phyloP scores from a whole-genome alignment of 1,140 invertebrate species.

The Ceratosolen fusciceps region DNA sequence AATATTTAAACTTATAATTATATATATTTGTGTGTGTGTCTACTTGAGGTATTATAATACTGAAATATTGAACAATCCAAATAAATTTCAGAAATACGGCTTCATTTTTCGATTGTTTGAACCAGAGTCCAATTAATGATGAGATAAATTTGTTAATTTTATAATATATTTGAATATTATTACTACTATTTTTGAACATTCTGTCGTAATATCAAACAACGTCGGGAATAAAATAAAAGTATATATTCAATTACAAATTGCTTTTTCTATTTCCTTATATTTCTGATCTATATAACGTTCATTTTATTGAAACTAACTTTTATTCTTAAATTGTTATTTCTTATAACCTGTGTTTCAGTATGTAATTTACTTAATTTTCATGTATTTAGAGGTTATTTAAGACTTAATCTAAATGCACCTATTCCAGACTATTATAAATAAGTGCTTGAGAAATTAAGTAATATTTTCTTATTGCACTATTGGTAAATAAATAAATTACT shows the following conservation, averaged over 20 bases:
- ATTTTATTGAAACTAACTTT: not conserved
- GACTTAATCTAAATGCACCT: not conserved
- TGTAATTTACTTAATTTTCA: not conserved
- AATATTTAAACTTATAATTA: not conserved
- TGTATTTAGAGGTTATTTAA: not conserved
- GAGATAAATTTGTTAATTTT: not conserved
- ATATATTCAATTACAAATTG: not conserved
- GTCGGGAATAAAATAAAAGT: not conserved
- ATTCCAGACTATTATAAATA: not conserved
- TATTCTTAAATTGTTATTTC: not conserved
- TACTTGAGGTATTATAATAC: not conserved
- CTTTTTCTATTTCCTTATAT: not conserved
- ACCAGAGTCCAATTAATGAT: constrained; percentile 12
- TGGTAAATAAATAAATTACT: not conserved
- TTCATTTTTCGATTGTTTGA: constrained; percentile 22
- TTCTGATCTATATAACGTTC: not conserved
- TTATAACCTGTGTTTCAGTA: not conserved
- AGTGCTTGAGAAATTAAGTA: not conserved
- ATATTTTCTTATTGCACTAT: not conserved
- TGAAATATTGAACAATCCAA: constrained; percentile 40
- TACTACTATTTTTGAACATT: not conserved
- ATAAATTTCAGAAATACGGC: not conserved
- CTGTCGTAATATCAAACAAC: not conserved
- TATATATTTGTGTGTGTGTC: not conserved
- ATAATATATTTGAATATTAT: not conserved